Base-by-base conservation (phyloP, 1,140 invertebrate species). In the Hermetia illucens region DNA sequence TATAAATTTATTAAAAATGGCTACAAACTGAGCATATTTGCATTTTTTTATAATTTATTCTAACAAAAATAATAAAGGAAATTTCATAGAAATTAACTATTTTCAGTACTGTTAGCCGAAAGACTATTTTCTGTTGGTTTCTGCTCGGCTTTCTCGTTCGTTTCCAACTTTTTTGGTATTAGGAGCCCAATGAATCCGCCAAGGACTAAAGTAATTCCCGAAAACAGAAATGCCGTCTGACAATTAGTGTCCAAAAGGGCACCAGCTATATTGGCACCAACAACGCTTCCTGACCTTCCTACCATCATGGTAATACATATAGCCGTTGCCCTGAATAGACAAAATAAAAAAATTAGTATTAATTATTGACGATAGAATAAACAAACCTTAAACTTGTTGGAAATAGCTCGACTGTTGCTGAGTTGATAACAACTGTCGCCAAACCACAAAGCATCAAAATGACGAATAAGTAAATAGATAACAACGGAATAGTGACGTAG, bases 251-350 rank as follows among this genome's bases (percentile, higher is more conserved):
- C 47, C 5, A 49, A 19, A 16, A 49, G 18, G 6, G 36, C 34
- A 20, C 44, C 47, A 12, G 41, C 43, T 34, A 46, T 40, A 44
- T 49, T 49, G 4, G 42, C 38, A 16, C 47, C 47, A 10, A 51
- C 41, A 15, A 50, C 43, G 27, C 47, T 47, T 18, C 44, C 44
- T 5, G 55, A 31, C 17, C 53, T 44, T n/a, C 52, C 56, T n/a
- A 44, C 30, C 46, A 54, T 51, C 19, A 59, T 40, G 6, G 52
- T 45, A n/a, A 57, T 38, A 24, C 48, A 52, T n/a, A 59, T 45
- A 5, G 56, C 56, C 50, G 55, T 55, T 25, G 49, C 41, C 36
- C 46, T 48, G 24, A 4, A 15, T n/a, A 21, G 13, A 21, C 17
- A 37, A n/a, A 32, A 32, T 32, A 22, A 21, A 32, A 21, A 37